These are phyloP conservation scores for Alviniconcha marisindica DNA, from an alignment of 1,140 invertebrate species.

Conservation along the genomic window DNA sequence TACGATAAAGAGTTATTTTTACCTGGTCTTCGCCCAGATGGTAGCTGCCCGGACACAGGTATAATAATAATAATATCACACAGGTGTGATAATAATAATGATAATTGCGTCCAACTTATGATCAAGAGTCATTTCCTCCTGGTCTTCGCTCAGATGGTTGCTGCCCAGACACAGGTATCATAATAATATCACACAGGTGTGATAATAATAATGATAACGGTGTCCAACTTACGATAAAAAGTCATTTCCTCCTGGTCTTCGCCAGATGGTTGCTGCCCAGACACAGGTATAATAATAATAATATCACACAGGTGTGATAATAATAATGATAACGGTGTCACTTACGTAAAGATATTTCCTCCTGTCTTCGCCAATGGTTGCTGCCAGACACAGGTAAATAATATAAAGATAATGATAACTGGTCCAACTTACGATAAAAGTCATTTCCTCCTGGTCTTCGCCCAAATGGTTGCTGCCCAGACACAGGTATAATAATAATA, in stretches of 20 bases:
- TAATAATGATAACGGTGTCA: too few relatives aligned
- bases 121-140: constrained; percentile 89
- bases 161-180: constrained; percentile 92
- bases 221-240: too few relatives aligned
- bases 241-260: too few relatives aligned
- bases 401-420: not conserved
- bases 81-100: not conserved
- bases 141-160: constrained; percentile 91
- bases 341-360: too few relatives aligned
- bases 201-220: too few relatives aligned
- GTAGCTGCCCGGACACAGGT: not conserved
- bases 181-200: not conserved
- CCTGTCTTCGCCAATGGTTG: too few relatives aligned
- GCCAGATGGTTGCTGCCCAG: too few relatives aligned
- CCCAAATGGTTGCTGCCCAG: too few relatives aligned
- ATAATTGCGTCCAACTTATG: constrained; percentile 79
- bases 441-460: too few relatives aligned
- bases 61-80: not conserved
- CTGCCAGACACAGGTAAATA: not conserved
- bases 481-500: not conserved
- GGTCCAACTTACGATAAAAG: too few relatives aligned
- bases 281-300: not conserved
- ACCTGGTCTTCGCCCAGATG: too few relatives aligned
- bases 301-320: not conserved
- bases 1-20: too few relatives aligned